Conservation (phyloP, 2,113 vertebrate species). For the Cricetomys ansorgei region DNA sequence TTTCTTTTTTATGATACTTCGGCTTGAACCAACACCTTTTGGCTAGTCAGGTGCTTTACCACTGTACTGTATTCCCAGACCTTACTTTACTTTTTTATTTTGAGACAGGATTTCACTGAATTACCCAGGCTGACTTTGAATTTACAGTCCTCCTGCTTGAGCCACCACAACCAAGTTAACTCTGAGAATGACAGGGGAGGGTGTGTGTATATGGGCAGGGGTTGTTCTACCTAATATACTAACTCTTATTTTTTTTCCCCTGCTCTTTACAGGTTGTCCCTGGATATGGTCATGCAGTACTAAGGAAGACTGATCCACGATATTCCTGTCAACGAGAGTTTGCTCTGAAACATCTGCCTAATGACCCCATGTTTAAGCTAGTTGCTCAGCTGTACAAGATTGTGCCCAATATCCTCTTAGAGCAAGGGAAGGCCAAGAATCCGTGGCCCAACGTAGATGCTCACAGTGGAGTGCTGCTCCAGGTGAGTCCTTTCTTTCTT, state of each 20-base stretch:
- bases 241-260: neutral
- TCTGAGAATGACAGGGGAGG: neutral
- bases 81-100: neutral
- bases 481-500: conserved; percentile 87
- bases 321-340: conserved; percentile 97
- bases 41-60: neutral
- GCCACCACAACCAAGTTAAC: neutral
- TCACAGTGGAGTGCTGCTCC: conserved; percentile 97
- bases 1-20: neutral
- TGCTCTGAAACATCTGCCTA: conserved; percentile 95
- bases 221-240: neutral
- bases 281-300: conserved; percentile 95
- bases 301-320: conserved; percentile 96
- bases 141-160: neutral
- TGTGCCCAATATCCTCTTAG: conserved; percentile 95
- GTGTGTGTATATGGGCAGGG: too few relatives aligned
- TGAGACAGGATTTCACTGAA: neutral
- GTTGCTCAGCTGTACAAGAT: conserved; percentile 98
- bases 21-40: neutral
- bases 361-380: conserved; percentile 96
- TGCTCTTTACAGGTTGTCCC: conserved; percentile 91
- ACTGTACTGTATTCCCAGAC: neutral
- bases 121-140: neutral
- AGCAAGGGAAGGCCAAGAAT: conserved; percentile 99
- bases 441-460: conserved; percentile 99